Evolutionary conservation across 2,113 vertebrate genomes (phyloP).

Genomic region (Gymnobelideus leadbeateri): DNA sequence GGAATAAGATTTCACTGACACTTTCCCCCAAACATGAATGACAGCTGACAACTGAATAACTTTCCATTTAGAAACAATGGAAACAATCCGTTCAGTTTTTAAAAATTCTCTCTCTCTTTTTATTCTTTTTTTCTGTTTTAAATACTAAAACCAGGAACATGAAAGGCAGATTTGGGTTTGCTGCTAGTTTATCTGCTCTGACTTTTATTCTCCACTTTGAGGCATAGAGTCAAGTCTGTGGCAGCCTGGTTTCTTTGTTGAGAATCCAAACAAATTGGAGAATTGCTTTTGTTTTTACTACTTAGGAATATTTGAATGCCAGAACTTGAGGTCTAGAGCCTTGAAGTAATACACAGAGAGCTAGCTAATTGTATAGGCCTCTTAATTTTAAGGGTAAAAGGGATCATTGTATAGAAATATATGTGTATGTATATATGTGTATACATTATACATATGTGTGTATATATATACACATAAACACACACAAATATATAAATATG

Average conservation of each 20-base stretch:
- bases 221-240: background rate
- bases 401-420: background rate
- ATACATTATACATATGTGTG: background rate
- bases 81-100: conserved; percentile 6
- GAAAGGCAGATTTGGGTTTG: conserved; percentile 50
- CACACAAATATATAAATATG: too few species aligned
- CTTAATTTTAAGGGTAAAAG: background rate
- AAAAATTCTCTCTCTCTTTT: conserved; percentile 41
- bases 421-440: background rate
- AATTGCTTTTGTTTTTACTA: conserved; percentile 26
- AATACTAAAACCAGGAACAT: conserved; percentile 58
- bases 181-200: conserved; percentile 6
- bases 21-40: conserved; percentile 74
- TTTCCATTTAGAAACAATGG: conserved; percentile 42
- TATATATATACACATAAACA: background rate
- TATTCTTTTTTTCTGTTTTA: conserved; percentile 27
- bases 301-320: background rate
- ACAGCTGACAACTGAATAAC: conserved; percentile 70
- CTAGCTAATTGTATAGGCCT: background rate
- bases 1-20: conserved; percentile 71
- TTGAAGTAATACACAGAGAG: background rate
- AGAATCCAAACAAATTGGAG: background rate
- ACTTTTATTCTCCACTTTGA: rapidly evolving
- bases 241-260: background rate
- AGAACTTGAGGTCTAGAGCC: background rate